phyloP scores from a whole-genome alignment of 2,888 invertebrate species.

The Drosophila phalerata region DNA sequence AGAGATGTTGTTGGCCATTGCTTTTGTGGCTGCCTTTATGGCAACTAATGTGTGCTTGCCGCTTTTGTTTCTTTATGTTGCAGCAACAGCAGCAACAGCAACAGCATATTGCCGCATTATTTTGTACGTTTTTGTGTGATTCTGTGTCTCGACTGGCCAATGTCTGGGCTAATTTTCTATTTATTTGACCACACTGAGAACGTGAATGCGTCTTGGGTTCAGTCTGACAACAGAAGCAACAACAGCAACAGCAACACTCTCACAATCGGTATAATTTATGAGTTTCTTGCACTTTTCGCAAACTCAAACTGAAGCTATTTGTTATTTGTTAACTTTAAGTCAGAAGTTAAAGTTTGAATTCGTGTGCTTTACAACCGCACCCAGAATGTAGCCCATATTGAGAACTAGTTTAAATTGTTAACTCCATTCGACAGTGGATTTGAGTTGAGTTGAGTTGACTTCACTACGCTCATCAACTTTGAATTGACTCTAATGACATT shows the following conservation, averaged over 20 bases:
- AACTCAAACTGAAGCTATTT: conserved; percentile 24
- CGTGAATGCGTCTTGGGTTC: conserved; percentile 38
- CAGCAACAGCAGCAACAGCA: conserved; percentile 36
- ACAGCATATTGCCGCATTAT: conserved; percentile 59
- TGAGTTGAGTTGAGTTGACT: conserved; percentile 8
- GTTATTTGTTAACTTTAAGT: conserved; percentile 17
- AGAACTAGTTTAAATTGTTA: conserved; percentile 53
- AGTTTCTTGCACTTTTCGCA: conserved; percentile 74
- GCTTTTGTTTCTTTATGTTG: conserved; percentile 76
- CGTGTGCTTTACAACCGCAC: conserved; percentile 62
- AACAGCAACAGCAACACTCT: neutral
- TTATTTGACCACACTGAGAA: conserved; percentile 76
- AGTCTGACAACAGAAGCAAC: conserved; percentile 19
- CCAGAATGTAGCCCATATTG: conserved; percentile 34
- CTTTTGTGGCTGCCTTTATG: conserved; percentile 62
- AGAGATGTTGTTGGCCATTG: conserved; percentile 64
- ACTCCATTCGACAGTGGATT: conserved; percentile 11
- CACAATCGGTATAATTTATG: conserved; percentile 69
- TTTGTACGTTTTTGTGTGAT: conserved; percentile 45
- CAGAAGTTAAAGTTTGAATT: conserved; percentile 69
- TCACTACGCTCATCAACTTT: conserved; percentile 64
- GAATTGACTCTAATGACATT: conserved; percentile 72
- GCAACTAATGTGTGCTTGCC: conserved; percentile 65
- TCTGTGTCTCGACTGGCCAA: conserved; percentile 46
- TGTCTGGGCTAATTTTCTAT: conserved; percentile 81